These are phyloP conservation scores for Apis florea DNA, from an alignment of 1,140 invertebrate genomes.

Conservation along the genomic window DNA sequence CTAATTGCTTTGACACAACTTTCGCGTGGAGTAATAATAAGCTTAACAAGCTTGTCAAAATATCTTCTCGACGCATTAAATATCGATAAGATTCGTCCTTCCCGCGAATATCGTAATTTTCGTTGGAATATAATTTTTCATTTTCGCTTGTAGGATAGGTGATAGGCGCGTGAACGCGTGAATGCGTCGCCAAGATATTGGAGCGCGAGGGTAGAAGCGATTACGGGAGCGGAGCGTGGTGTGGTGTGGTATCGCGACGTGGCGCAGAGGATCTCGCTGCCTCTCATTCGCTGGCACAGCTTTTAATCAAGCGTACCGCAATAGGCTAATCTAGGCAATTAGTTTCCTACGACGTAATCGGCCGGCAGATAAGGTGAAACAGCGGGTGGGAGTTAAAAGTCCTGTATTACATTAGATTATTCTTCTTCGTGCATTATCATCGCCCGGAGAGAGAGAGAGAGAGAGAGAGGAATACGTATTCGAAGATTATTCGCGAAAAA, in stretches of 20 bases:
- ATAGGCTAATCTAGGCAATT: constrained; percentile 53
- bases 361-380: constrained; percentile 41
- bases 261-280: neutral
- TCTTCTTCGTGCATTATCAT: constrained; percentile 34
- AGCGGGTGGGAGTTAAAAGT: constrained; percentile 44
- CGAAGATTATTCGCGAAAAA: constrained; percentile 4
- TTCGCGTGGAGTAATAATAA: too few species aligned
- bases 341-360: constrained; percentile 46
- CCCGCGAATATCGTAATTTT: too few species aligned
- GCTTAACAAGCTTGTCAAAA: too few species aligned
- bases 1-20: too few species aligned
- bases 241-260: neutral
- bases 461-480: constrained; percentile 20
- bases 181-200: neutral
- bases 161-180: too few species aligned
- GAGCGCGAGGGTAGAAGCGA: neutral
- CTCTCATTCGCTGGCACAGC: neutral
- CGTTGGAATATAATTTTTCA: too few species aligned
- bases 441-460: constrained; percentile 14
- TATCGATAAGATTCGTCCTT: too few species aligned
- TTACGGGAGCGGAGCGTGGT: neutral
- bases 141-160: too few species aligned
- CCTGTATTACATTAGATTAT: constrained; percentile 46
- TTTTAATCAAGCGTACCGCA: constrained; percentile 50
- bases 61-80: too few species aligned